A percentile compares a stretch with the other conserved stretches of the same genome.
phyloP scores from a whole-genome alignment of 2,113 vertebrate species.

The Ammodytes dubius region DNA sequence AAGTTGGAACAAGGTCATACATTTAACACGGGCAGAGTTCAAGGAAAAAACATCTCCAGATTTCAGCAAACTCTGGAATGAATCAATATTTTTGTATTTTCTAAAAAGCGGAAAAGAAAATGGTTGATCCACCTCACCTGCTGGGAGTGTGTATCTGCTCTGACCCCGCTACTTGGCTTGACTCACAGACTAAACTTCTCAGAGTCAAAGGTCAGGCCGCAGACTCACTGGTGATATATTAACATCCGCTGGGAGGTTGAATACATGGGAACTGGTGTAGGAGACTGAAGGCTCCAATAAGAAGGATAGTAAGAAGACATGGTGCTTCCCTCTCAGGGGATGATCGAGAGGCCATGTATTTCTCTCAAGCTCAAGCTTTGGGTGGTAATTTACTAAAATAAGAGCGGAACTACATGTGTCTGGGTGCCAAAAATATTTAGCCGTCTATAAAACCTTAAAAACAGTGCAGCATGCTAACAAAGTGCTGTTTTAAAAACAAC shows the following conservation, averaged over 20 bases:
- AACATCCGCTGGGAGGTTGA: conserved; percentile 67
- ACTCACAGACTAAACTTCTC: conserved; percentile 27
- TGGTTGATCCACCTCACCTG: conserved; percentile 57
- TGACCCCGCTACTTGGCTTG: conserved; percentile 18
- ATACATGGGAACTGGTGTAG: conserved; percentile 56
- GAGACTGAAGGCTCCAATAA: neutral
- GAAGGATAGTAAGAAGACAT: neutral
- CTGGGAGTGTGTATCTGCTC: conserved; percentile 29
- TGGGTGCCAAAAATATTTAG: neutral
- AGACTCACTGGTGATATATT: conserved; percentile 74
- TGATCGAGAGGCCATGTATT: conserved; percentile 36
- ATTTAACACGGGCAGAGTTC: neutral
- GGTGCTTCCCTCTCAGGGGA: conserved; percentile 19
- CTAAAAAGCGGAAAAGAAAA: neutral
- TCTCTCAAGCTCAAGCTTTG: conserved; percentile 27
- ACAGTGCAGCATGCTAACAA: neutral
- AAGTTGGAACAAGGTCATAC: neutral
- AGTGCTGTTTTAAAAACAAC: neutral
- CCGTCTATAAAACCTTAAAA: neutral
- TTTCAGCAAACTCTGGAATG: neutral
- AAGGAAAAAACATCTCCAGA: neutral
- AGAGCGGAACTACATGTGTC: neutral
- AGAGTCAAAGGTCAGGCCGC: conserved; percentile 73
- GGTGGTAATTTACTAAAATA: conserved; percentile 48
- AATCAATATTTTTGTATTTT: neutral